A percentile compares a stretch with the other conserved stretches of the same genome.
phyloP scores from a whole-genome alignment of 2,888 invertebrate species.

The Resseliella maxima region DNA sequence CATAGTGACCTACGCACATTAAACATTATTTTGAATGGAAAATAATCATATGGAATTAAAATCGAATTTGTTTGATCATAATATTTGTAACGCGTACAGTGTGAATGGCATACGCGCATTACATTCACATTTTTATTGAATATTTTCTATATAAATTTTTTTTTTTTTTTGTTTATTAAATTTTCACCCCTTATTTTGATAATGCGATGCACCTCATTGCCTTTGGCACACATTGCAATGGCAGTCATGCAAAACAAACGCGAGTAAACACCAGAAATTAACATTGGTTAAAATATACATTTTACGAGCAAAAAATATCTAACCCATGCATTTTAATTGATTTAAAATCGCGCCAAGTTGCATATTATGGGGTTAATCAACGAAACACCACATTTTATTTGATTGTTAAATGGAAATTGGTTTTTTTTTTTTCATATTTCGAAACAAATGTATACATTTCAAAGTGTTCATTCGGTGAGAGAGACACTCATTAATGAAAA shows the following conservation, averaged over 20 bases:
- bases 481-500: no score
- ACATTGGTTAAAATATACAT: not conserved
- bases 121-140: slow-evolving; percentile 27
- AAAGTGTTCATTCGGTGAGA: no score
- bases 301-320: slow-evolving; percentile 30
- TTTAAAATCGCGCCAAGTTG: slow-evolving; percentile 6
- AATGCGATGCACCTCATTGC: not conserved
- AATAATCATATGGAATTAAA: slow-evolving; percentile 51
- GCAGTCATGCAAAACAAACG: slow-evolving; percentile 37
- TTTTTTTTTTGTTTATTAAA: slow-evolving; percentile 24
- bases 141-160: no score
- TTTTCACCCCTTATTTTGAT: slow-evolving; percentile 46
- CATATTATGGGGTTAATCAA: not conserved
- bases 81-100: slow-evolving; percentile 5
- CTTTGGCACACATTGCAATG: not conserved
- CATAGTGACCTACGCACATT: not conserved
- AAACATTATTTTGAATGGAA: not conserved
- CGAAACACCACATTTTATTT: not conserved
- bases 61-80: slow-evolving; percentile 51
- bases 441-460: no score
- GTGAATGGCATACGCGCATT: slow-evolving; percentile 27
- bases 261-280: not conserved
- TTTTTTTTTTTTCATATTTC: not conserved
- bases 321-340: slow-evolving; percentile 37
- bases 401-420: not conserved